These are phyloP conservation scores for Schizotus pectinicornis DNA, from an alignment of 2,888 invertebrate species.

Conservation along the genomic window DNA sequence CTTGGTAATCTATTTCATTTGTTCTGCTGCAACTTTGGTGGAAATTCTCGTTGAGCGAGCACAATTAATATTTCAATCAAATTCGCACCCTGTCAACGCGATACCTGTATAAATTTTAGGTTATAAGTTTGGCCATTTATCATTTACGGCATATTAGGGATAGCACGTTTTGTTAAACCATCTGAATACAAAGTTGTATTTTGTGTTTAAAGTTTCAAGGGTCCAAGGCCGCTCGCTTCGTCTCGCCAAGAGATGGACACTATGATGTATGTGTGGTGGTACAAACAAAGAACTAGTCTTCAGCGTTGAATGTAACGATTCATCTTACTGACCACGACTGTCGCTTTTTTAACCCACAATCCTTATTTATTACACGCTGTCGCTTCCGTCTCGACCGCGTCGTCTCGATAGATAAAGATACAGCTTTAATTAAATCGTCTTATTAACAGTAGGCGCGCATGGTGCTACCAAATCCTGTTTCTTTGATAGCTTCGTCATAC, in stretches of 20 bases:
- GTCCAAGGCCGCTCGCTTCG: slow-evolving; percentile 38
- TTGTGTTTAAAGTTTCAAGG: slow-evolving; percentile 37
- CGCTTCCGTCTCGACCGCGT: slow-evolving; percentile 3
- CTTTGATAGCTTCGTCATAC: slow-evolving; percentile 15
- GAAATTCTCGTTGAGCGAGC: background rate
- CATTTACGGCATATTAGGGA: slow-evolving; percentile 33
- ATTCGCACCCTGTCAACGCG: slow-evolving; percentile 18
- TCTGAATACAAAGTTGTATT: slow-evolving; percentile 34
- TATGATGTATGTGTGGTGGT: slow-evolving; percentile 47
- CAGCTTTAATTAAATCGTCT: slow-evolving; percentile 26
- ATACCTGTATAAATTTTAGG: slow-evolving; percentile 37
- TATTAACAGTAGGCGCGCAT: slow-evolving; percentile 15
- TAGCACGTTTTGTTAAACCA: slow-evolving; percentile 26
- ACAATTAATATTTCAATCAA: slow-evolving; percentile 30
- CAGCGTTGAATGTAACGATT: slow-evolving; percentile 47
- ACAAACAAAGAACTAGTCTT: slow-evolving; percentile 48
- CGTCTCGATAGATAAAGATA: slow-evolving; percentile 20
- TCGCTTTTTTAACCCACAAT: slow-evolving; percentile 28
- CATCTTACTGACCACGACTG: slow-evolving; percentile 47
- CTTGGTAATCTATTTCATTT: too few species aligned
- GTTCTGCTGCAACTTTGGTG: too few species aligned
- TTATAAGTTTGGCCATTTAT: slow-evolving; percentile 36
- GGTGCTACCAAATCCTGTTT: slow-evolving; percentile 14
- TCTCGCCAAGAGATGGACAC: slow-evolving; percentile 44
- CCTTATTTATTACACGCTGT: slow-evolving; percentile 33